Evolutionary conservation across 2,113 vertebrate genomes (phyloP).

Genomic region (Pteruthius melanotis): DNA sequence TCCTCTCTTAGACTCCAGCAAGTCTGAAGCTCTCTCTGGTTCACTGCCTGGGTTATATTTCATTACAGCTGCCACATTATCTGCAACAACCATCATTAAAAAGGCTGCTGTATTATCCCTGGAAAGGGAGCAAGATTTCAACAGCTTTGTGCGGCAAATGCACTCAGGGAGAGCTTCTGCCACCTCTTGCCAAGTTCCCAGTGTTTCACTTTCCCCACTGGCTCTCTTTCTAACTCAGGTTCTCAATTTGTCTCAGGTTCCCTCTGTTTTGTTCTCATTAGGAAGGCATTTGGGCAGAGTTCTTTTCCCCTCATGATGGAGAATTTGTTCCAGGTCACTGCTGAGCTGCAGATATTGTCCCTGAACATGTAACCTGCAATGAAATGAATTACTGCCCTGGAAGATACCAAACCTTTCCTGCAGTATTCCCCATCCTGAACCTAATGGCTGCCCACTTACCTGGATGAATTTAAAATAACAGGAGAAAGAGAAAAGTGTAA

Average conservation of each 20-base stretch:
- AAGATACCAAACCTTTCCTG: not conserved
- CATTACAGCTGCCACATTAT: not conserved
- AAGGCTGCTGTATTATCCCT: not conserved
- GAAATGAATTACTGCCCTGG: not conserved
- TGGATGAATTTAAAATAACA: not conserved
- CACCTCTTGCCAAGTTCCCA: not conserved
- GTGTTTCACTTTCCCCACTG: not conserved
- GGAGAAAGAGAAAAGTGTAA: not conserved
- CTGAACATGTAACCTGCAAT: not conserved
- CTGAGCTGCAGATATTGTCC: not conserved
- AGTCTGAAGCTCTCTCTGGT: conserved; percentile 30
- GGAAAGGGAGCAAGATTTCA: not conserved
- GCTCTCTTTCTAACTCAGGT: not conserved
- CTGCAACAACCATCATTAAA: conserved; percentile 8
- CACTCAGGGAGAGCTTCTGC: not conserved
- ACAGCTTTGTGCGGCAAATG: not conserved
- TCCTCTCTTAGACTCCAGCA: conserved; percentile 1
- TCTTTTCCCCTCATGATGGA: not conserved
- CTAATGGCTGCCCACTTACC: not conserved
- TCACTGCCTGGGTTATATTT: conserved; percentile 18
- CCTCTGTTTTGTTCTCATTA: conserved; percentile 6
- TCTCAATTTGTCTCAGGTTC: not conserved
- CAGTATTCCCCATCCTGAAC: not conserved
- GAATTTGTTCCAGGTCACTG: conserved; percentile 6
- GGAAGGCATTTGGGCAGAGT: not conserved